Conservation (phyloP, 2,797 vertebrate genomes). For the Intellagama lesueurii region DNA sequence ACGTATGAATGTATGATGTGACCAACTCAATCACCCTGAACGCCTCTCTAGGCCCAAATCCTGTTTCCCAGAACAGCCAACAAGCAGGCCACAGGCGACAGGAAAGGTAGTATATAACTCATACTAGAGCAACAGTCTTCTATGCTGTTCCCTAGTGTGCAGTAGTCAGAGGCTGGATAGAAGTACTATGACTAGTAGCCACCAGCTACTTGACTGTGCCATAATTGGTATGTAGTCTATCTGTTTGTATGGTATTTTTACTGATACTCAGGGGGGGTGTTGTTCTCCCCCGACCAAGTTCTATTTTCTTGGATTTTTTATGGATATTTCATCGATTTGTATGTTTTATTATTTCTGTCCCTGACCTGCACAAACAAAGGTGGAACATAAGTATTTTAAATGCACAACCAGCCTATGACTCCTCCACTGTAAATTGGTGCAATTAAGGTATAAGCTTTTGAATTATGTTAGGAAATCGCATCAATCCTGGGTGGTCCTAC, state of each 20-base stretch:
- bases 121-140: neutral
- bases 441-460: neutral
- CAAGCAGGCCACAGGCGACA: no score
- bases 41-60: neutral
- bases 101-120: neutral
- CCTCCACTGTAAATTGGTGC: neutral
- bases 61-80: no score
- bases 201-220: neutral
- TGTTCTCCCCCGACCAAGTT: no score
- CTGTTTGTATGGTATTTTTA: neutral
- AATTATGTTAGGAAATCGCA: neutral
- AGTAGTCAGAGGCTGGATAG: neutral
- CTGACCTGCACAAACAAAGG: neutral
- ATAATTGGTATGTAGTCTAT: neutral
- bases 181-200: neutral
- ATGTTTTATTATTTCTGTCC: neutral
- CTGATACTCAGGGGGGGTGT: neutral
- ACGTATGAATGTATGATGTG: neutral
- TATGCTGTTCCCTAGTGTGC: neutral
- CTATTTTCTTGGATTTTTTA: no score
- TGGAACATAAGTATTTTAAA: neutral
- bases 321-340: neutral
- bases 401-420: neutral
- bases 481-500: neutral
- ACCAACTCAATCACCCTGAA: neutral